These are phyloP conservation scores for Metaphire vulgaris DNA, from an alignment of 1,140 invertebrate genomes.

Conservation along the genomic window DNA sequence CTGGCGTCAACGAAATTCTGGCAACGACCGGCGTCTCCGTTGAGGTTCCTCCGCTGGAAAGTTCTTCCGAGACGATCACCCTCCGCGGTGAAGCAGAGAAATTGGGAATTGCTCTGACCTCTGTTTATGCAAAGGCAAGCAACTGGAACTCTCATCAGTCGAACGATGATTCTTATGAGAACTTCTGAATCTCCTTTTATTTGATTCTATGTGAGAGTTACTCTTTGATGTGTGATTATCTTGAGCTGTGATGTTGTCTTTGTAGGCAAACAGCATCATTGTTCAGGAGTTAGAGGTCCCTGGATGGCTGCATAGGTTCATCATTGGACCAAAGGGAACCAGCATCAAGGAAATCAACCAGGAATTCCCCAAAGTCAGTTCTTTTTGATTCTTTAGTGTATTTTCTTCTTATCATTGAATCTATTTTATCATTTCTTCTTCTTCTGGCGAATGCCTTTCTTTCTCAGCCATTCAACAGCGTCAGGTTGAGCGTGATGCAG, in stretches of 20 bases:
- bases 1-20: constrained; percentile 84
- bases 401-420: neutral
- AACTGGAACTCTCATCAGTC: neutral
- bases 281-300: constrained; percentile 77
- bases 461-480: no score
- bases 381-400: neutral
- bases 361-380: constrained; percentile 70
- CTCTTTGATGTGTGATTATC: neutral
- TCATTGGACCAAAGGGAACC: constrained; percentile 89
- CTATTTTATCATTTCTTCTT: neutral
- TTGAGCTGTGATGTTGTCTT: constrained; percentile 19
- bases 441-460: no score
- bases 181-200: constrained; percentile 51
- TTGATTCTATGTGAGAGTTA: no score
- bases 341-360: constrained; percentile 83
- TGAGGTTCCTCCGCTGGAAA: constrained; percentile 86
- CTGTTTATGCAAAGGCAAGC: constrained; percentile 78
- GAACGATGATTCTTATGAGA: neutral
- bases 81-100: constrained; percentile 70
- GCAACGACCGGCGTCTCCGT: constrained; percentile 85
- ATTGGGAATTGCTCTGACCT: constrained; percentile 68
- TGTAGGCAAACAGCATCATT: constrained; percentile 77
- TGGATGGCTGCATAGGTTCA: constrained; percentile 92
- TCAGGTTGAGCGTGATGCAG: no score
- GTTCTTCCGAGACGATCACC: constrained; percentile 80